Evolutionary conservation across 1,140 invertebrate species (phyloP), one percentile per base, ranked within the genome.

Genomic region (Probaryconus sp.): DNA sequence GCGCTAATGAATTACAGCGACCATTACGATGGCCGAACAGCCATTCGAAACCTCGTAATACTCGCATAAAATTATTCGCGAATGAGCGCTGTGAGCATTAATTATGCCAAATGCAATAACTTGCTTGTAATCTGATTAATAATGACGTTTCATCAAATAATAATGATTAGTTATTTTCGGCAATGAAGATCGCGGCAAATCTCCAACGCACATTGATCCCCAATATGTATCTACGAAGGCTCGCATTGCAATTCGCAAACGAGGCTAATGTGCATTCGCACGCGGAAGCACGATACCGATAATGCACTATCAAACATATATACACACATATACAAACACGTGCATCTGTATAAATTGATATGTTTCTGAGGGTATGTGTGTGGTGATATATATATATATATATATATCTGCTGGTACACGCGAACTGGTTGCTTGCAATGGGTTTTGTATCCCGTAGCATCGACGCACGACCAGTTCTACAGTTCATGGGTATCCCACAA

Each of bases 401-500:
- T 47, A 50, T 50, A 50, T 50, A 50, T 50, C 33, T 40, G 50
- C 14, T 28, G 2, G 30, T 18, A 14, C 17, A 50, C 11, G 13
- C 13, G 11, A 4, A 47, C 28, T 24, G n/a, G n/a, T n/a, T n/a
- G n/a, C n/a, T n/a, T 30, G 30, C 47, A 35, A 31, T 26, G 9
- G 31, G n/a, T n/a, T n/a, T 14, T 26, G 18, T 37, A 42, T 63
- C 33, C 30, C 47, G n/a, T 11, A 11, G 45, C 30, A 51, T 63
- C 37, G 45, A 38, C 35, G 18, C 26, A 63, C 31, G 30, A 5
- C 16, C 43, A 31, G 11, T 50, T 31, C 28, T 17, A 60, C 24
- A 50, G 14, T 43, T 42, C 38, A 31, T 20, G 37, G 56, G 26
- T 50, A 68, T 53, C 42, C 63, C 63, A 48, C 60, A 74, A 74